phyloP scores from a whole-genome alignment of 2,797 vertebrate genomes.

The Sorex maritimensis region DNA sequence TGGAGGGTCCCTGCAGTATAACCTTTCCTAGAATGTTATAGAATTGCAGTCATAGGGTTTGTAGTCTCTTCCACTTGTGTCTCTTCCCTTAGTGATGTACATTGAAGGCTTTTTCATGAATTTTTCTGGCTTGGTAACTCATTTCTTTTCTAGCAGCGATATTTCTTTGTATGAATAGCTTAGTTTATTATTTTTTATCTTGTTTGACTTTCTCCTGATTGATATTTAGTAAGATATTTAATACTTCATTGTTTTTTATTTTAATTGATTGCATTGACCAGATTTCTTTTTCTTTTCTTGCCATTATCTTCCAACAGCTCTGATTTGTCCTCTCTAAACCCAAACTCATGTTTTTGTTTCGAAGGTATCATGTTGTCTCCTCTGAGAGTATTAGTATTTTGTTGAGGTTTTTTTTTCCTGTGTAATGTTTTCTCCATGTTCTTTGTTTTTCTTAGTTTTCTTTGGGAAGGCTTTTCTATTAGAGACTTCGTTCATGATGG shows the following conservation, averaged over 20 bases:
- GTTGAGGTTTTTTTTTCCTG: neutral
- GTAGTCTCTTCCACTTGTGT: neutral
- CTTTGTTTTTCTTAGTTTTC: constrained; percentile 2
- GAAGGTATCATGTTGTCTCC: neutral
- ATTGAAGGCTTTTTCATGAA: neutral
- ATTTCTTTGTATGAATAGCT: neutral
- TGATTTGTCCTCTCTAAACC: neutral
- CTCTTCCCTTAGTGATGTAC: neutral
- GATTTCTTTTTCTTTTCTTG: neutral
- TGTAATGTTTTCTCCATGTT: neutral
- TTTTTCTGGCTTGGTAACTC: neutral
- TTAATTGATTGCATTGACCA: constrained; percentile 17
- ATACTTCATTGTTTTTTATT: constrained; percentile 16
- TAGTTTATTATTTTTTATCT: constrained; percentile 1
- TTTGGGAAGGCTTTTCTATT: neutral
- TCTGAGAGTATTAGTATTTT: constrained; percentile 13
- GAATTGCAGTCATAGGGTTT: neutral
- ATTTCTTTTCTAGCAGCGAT: neutral
- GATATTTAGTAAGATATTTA: neutral
- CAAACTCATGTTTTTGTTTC: neutral
- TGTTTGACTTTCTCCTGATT: constrained; percentile 5
- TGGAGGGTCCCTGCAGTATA: neutral
- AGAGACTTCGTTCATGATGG: neutral
- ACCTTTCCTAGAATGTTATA: neutral
- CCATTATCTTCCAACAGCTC: neutral